Percentiles rank a stretch among this genome's conserved stretches.
Evolutionary conservation across 30 jellyfish, hydroid and myxozoan species (phyloP).

Genomic region (Morbakka virulenta): DNA sequence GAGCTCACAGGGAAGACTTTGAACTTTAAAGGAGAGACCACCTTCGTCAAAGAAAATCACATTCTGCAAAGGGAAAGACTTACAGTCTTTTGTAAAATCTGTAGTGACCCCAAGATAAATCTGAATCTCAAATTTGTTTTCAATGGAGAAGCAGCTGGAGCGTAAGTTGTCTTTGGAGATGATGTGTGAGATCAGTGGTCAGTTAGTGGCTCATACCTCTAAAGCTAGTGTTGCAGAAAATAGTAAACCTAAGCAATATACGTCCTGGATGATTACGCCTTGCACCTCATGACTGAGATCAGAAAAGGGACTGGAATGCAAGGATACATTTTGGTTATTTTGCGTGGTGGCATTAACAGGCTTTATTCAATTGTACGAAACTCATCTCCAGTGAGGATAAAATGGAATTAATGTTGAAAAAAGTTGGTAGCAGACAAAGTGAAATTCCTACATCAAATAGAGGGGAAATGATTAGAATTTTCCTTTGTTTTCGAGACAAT

Average conservation of each 20-base stretch:
- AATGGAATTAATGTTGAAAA: constrained; percentile 44
- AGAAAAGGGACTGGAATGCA: constrained; percentile 18
- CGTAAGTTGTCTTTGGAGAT: too few species aligned
- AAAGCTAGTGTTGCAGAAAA: constrained; percentile 45
- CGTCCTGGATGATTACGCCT: constrained; percentile 50
- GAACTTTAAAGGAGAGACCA: constrained; percentile 26
- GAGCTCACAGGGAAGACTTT: too few species aligned
- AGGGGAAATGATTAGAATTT: constrained; percentile 42
- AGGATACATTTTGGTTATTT: constrained; percentile 56
- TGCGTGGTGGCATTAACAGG: constrained; percentile 80
- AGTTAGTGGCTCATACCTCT: constrained; percentile 58
- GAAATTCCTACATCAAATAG: constrained; percentile 53
- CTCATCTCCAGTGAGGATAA: constrained; percentile 29
- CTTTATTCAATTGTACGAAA: constrained; percentile 34
- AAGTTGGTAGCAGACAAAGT: not conserved
- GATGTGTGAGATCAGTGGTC: too few species aligned
- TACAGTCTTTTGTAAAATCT: constrained; percentile 24
- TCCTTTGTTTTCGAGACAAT: not conserved
- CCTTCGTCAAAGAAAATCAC: constrained; percentile 43
- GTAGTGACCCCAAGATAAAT: not conserved
- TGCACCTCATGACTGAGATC: constrained; percentile 62
- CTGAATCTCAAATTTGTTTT: constrained; percentile 41
- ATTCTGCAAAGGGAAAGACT: constrained; percentile 61
- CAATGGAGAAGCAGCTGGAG: constrained; percentile 55
- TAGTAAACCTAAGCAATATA: constrained; percentile 37